These are phyloP conservation scores for Periplaneta americana DNA, from an alignment of 1,140 invertebrate species.

Conservation along the genomic window DNA sequence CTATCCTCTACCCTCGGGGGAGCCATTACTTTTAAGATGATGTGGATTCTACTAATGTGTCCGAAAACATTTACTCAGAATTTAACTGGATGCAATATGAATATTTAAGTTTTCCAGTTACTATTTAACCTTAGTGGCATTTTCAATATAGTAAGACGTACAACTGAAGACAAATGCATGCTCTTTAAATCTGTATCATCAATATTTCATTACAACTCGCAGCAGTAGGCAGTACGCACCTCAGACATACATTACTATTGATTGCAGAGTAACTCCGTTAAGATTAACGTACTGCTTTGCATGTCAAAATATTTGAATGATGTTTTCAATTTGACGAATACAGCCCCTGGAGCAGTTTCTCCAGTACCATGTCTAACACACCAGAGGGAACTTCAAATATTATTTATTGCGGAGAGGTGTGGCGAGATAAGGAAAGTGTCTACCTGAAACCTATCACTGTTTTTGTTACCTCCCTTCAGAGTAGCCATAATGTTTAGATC, in stretches of 20 bases:
- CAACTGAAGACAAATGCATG: too few relatives aligned
- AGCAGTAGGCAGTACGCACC: too few relatives aligned
- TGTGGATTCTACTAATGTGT: not conserved
- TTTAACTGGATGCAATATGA: not conserved
- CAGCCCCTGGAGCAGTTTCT: not conserved
- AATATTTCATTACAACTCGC: too few relatives aligned
- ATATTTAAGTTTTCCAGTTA: not conserved
- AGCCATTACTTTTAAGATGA: not conserved
- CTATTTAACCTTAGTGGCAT: not conserved
- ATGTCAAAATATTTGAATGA: not conserved
- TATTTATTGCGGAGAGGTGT: not conserved
- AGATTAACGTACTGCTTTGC: not conserved
- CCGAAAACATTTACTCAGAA: not conserved
- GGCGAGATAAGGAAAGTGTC: not conserved
- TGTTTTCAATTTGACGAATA: not conserved
- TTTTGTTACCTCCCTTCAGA: not conserved
- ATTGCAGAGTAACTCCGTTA: too few relatives aligned
- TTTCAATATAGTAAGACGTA: not conserved
- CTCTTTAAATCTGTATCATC: too few relatives aligned
- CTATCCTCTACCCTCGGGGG: not conserved
- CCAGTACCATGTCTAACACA: too few relatives aligned
- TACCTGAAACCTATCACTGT: not conserved
- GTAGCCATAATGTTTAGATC: not conserved
- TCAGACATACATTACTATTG: too few relatives aligned
- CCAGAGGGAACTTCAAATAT: not conserved